These are phyloP conservation scores for Argyrosomus regius DNA, from an alignment of 2,797 vertebrate species.

Conservation along the genomic window DNA sequence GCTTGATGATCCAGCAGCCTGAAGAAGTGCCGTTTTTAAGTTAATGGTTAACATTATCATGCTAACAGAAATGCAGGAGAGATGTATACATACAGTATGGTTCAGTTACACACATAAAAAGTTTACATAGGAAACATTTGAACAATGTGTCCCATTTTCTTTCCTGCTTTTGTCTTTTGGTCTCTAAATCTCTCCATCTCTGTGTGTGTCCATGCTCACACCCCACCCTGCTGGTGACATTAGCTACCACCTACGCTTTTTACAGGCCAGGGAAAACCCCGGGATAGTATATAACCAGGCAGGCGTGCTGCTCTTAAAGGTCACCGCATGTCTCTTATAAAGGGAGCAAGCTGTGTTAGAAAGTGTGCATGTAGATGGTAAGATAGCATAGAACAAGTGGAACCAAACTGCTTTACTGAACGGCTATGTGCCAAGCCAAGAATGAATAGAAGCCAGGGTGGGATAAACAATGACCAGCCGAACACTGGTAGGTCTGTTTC, in stretches of 20 bases:
- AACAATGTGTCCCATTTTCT: constrained; percentile 17
- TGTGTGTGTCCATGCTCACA: constrained; percentile 35
- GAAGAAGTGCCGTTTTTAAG: not conserved
- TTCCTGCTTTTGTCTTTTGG: constrained; percentile 45
- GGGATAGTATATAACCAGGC: constrained; percentile 49
- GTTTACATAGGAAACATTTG: constrained; percentile 7
- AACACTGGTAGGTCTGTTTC: constrained; percentile 13
- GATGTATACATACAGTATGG: not conserved
- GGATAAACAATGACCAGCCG: constrained; percentile 25
- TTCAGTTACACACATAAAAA: constrained; percentile 6
- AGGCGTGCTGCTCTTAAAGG: constrained; percentile 68
- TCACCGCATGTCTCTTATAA: constrained; percentile 54
- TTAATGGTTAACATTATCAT: not conserved
- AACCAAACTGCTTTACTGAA: constrained; percentile 26
- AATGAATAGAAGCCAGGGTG: constrained; percentile 24
- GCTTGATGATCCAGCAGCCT: not conserved
- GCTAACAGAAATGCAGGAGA: not conserved
- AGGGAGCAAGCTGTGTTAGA: constrained; percentile 25
- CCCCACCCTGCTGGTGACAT: constrained; percentile 60
- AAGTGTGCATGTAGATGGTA: constrained; percentile 44
- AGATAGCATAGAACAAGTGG: constrained; percentile 42
- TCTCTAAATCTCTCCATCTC: constrained; percentile 23
- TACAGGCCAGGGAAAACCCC: constrained; percentile 52
- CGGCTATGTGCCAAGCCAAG: constrained; percentile 30
- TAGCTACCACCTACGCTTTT: constrained; percentile 46